Base-by-base conservation (phyloP, 2,113 vertebrate species). In the Nerophis ophidion region DNA sequence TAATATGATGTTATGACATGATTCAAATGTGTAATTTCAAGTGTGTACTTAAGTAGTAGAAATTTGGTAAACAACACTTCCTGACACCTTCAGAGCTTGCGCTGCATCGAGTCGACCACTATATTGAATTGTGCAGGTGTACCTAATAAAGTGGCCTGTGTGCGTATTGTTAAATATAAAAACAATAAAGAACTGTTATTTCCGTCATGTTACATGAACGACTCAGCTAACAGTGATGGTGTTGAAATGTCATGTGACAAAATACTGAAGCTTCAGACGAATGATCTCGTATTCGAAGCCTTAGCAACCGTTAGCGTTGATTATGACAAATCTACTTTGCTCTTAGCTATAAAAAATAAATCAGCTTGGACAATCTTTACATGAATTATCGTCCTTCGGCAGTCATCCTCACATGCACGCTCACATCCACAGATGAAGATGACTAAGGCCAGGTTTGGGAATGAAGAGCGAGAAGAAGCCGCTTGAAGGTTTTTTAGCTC, bases 391-490 rank as follows among this genome's bases (percentile, higher is more conserved):
- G 72, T 48, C 48, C 72, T 77, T 62, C 65, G 47, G 51, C 72
- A 74, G 71, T 79, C 71, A 63, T 65, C 57, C 58, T 57, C 53
- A 67, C 60, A 66, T 46, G 60, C 55, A 61, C 60, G 65, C 55
- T 57, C 57, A 53, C 19, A 45, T 38, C 54, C 35, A 38, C 53
- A 67, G 55, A 78, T 88, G 88, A 64, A 73, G 69, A 87, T 89
- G 85, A 87, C 80, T 90, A 91, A 91, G 89, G 89, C 90, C 87
- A 87, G 86, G 85, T 88, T 87, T 81, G 65, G 77, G 81, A 79
- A 71, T 80, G 68, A 81, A 84, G 80, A 79, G 86, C 81, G 86
- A 79, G 72, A 76, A 68, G 77, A 82, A 84, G 74, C 81, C 87
- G 77, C 70, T 85, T 84, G 78, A 77, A 82, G 77, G 79, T 70